Evolutionary conservation across 1,140 invertebrate species (phyloP), one percentile per base, ranked within the genome.

Genomic region (Hyles vespertilio): DNA sequence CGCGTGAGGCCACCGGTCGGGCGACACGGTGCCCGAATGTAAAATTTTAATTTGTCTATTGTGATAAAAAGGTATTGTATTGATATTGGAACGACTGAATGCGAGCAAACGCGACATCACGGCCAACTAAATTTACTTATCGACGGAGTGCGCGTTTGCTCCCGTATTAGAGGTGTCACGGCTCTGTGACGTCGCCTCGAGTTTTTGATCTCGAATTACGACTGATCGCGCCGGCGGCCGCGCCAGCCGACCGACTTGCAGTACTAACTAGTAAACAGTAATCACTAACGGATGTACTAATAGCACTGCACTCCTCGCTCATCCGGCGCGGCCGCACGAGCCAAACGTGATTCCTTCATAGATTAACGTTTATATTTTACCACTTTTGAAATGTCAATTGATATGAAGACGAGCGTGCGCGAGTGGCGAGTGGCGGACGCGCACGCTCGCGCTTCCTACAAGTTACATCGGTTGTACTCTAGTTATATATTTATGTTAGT

Each of bases 161-260:
- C 45, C 50, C 43, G 52, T 54, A 57, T 53, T 56, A 59, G 59
- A 52, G 58, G 63, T 53, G 52, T 36, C 36, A 45, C n/a, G n/a
- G 12, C 43, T 11, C 22, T 45, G 54, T 45, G 43, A 52, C 9
- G 48, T 61, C 58, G 54, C 63, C 59, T 62, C 67, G 59, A 58
- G 71, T 68, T 69, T 72, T 80, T 85, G 80, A 85, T 85, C 80
- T 85, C 79, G 82, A 78, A 77, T 79, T 70, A 67, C 77, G 75
- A 77, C 65, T 70, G 74, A 70, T 58, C 58, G 61, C 71, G 67
- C 61, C 65, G 61, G 60, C 70, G 62, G 67, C 68, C 67, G 68
- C 61, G 69, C 67, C 62, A 46, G 60, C 62, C 53, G 51, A 59
- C 56, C 51, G n/a, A 59, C 49, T 54, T 48, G 50, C 40, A 56